Conservation (phyloP, 2,888 invertebrate genomes). For the Priocnemis perturbator region DNA sequence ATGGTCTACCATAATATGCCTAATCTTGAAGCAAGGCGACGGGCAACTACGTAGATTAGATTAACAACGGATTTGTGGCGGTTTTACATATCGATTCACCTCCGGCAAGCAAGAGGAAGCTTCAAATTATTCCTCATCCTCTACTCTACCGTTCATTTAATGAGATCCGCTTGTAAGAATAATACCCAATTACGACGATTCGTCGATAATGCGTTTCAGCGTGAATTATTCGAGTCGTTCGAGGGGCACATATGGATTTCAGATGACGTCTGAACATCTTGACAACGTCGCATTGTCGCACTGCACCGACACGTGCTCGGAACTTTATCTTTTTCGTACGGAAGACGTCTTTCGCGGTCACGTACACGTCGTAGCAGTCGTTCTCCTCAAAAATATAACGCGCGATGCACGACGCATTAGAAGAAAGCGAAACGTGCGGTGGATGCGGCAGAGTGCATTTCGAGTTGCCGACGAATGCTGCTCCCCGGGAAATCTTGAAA, state of each 20-base stretch:
- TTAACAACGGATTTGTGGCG: conserved; percentile 3
- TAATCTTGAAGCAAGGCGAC: conserved; percentile 21
- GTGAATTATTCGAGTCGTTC: no score
- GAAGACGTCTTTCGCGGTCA: conserved; percentile 2
- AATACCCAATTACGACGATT: background rate
- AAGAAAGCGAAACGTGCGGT: background rate
- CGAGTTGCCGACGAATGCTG: conserved; percentile 1
- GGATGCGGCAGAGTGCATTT: conserved; percentile 2
- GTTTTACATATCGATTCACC: no score
- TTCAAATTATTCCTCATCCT: no score
- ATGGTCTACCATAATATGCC: conserved; percentile 29
- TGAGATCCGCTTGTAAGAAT: no score
- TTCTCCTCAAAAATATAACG: background rate
- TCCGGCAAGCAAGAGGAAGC: no score
- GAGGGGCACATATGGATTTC: no score
- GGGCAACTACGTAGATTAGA: conserved; percentile 6
- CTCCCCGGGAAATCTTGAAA: background rate
- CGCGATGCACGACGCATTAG: background rate
- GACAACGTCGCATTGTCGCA: conserved; percentile 38
- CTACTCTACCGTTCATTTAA: no score
- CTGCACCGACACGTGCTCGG: conserved; percentile 39
- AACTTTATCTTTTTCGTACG: background rate
- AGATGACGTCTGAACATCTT: background rate
- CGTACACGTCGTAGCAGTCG: background rate
- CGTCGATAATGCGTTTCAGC: background rate